phyloP scores from a whole-genome alignment of 2,888 invertebrate genomes.

The Nomada flava region DNA sequence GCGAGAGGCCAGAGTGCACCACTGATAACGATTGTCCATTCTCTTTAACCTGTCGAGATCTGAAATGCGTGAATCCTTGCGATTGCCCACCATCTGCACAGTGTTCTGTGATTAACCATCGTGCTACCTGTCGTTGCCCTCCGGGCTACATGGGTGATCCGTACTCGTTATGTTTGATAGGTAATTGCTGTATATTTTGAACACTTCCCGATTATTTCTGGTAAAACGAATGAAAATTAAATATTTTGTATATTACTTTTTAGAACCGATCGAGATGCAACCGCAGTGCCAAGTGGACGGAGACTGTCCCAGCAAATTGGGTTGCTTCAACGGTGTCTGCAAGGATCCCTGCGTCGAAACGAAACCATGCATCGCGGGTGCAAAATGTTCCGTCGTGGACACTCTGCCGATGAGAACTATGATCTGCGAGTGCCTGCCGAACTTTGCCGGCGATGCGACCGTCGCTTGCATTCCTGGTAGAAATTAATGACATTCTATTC shows the following conservation, averaged over 20 bases:
- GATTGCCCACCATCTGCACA: constrained; percentile 91
- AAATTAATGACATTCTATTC: not conserved
- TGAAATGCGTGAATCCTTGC: constrained; percentile 93
- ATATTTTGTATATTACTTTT: constrained; percentile 9
- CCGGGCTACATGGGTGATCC: constrained; percentile 93
- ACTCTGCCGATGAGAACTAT: constrained; percentile 94
- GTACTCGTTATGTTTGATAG: constrained; percentile 87
- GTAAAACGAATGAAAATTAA: not conserved
- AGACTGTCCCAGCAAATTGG: constrained; percentile 93
- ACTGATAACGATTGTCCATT: constrained; percentile 91
- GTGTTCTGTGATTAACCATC: constrained; percentile 91
- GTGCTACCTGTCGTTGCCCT: constrained; percentile 92
- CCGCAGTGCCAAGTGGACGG: constrained; percentile 91
- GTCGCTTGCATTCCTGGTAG: constrained; percentile 92
- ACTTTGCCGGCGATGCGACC: constrained; percentile 94
- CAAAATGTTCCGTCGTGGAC: constrained; percentile 93
- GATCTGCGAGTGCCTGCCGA: constrained; percentile 93
- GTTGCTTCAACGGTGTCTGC: constrained; percentile 92
- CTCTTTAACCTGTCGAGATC: constrained; percentile 91
- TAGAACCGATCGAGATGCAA: constrained; percentile 85
- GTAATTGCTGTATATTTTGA: constrained; percentile 80
- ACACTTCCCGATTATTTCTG: not conserved
- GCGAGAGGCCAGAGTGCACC: constrained; percentile 92
- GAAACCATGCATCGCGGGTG: constrained; percentile 92
- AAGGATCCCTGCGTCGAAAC: constrained; percentile 92